These are phyloP conservation scores for Sebastes hubbsi DNA, from an alignment of 2,797 vertebrate species.

Conservation along the genomic window DNA sequence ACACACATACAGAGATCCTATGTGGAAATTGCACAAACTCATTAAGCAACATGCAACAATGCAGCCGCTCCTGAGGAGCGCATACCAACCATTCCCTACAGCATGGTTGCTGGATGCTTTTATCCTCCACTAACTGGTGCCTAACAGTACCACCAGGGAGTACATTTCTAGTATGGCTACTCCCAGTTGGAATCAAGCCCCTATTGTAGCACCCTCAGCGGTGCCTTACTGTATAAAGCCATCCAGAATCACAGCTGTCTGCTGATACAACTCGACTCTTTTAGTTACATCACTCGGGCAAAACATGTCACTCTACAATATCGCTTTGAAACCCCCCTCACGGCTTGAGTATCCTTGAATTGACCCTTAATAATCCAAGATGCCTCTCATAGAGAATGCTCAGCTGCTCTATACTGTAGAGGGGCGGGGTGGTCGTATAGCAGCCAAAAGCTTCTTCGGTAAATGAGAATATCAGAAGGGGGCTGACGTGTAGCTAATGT, in stretches of 20 bases:
- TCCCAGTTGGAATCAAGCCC: conserved; percentile 33
- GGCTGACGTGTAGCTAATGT: not conserved
- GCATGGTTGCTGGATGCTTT: conserved; percentile 1
- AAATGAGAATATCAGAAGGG: conserved; percentile 18
- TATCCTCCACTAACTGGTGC: conserved; percentile 20
- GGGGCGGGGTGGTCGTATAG: conserved; percentile 2
- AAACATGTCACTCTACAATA: conserved; percentile 27
- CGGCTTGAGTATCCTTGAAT: conserved; percentile 42
- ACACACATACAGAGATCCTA: not conserved
- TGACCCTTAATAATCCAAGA: conserved; percentile 47
- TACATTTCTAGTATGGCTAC: conserved; percentile 30
- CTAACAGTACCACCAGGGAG: conserved; percentile 29
- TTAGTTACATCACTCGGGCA: conserved; percentile 35
- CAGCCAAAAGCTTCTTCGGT: conserved; percentile 23
- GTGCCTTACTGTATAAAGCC: conserved; percentile 19
- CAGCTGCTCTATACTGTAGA: conserved; percentile 3
- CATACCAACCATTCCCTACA: not conserved
- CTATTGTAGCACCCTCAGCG: not conserved
- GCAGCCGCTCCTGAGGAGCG: not conserved
- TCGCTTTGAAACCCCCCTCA: not conserved
- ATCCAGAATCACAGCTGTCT: conserved; percentile 39
- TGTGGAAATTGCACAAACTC: not conserved
- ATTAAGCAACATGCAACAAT: not conserved
- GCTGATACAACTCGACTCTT: conserved; percentile 54
- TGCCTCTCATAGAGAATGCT: conserved; percentile 12